Base-by-base conservation (phyloP, 2,797 vertebrate genomes). In the Sphenopsis melanotis region DNA sequence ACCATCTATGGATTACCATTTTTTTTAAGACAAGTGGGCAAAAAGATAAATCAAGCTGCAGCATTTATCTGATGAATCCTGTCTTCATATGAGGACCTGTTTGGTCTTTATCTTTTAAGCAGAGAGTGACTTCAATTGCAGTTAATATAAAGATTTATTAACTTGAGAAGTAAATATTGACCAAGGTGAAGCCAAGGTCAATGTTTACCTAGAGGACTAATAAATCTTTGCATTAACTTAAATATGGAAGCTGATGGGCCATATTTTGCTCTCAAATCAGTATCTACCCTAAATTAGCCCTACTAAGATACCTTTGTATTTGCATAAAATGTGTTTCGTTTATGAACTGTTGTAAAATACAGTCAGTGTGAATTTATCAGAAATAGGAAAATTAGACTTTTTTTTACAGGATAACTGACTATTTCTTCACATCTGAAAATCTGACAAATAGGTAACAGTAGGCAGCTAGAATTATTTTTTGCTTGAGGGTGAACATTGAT, bases 141-240 rank as follows among this genome's bases (percentile, higher is more conserved):
- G 94, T 97, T 97, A 97, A 96, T 94, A 96, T 93, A 96, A 96
- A 97, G 96, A 98, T 97, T 97, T 98, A 98, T 97, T 90, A 97
- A 97, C 95, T 94, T 97, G 88, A 93, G 97, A 97, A 97, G 95
- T 95, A 97, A 96, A 96, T 95, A 96, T 90, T 97, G 94, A 96
- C 93, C 85, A 93, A 96, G 95, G 94, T 96, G 95, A 97, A 95
- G 84, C 76, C 94, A 95, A 97, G 96, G 97, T 97, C 98, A 98
- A 95, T 97, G 97, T 97, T 98, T 97, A 94, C 93, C 95, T 94
- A 90, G 85, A 97, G 83, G 94, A 95, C 95, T 95, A 97, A 97
- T 97, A 97, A 97, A 96, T 97, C 97, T 96, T 96, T 93, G 93
- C 93, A 90, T 96, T 96, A 95, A 95, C 94, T 80, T 95, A 93